Base-by-base conservation (phyloP, 1,140 invertebrate genomes). In the Papilio xuthus region DNA sequence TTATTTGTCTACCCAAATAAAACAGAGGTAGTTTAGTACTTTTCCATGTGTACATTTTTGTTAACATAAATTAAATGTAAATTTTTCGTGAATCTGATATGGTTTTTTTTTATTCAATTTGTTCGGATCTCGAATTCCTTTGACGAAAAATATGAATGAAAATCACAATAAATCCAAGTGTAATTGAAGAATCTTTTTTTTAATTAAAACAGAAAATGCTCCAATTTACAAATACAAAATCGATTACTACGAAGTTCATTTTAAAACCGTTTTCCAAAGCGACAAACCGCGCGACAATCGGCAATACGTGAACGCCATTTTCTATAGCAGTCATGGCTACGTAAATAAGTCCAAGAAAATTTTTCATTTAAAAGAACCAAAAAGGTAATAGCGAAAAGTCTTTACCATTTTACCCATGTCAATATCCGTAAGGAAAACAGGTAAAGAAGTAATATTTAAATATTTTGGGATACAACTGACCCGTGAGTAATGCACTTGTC, bases 401-500 rank as follows among this genome's bases (percentile, higher is more conserved):
- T 26, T 44, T 44, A 26, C 56, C 20, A 60, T 60, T 60, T 20
- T 60, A 60, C 20, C 56, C 2, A 60, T 13, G 50, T 53, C 18
- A 2, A n/a, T 53, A 9, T 53, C 7, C n/a, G 9, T 1, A 20
- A 18, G 20, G 44, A 47, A 47, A 15, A 60, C 20, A 60, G 56
- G 56, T 60, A 20, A 60, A 60, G 7, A 60, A 60, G 8, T 60
- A 23, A 23, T 23, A 23, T 50, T 50, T 18, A 15, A 50, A 67
- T 67, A 67, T 67, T 67, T 32, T 3, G 15, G 60, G 26, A 67
- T 67, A 67, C 60, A 67, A 67, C 26, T 67, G 60, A 67, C 23
- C 60, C 60, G 60, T 28, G 26, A 67, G 26, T 67, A 67, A 67
- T 28, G 60, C 60, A 67, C 23, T 67, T 67, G 23, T 67, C 60